Evolutionary conservation across 2,888 invertebrate species (phyloP).

Genomic region (Dicyrtomina minuta): DNA sequence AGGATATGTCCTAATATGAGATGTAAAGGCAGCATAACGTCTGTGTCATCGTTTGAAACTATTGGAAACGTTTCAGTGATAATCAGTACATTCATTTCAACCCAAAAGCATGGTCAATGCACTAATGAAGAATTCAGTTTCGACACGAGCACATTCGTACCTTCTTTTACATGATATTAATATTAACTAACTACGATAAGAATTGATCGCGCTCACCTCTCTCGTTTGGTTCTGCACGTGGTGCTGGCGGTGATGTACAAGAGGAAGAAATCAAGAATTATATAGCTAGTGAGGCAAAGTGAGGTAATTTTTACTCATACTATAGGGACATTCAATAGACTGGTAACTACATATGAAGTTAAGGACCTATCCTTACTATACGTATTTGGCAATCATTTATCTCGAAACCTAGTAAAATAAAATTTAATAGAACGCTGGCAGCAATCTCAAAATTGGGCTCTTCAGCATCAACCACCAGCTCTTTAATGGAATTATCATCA

Average conservation of each 20-base stretch:
- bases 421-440: conserved; percentile 25
- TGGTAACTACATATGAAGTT: conserved; percentile 27
- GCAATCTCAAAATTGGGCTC: not conserved
- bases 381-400: conserved; percentile 31
- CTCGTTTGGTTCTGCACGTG: too few relatives aligned
- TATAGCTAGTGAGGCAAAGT: too few relatives aligned
- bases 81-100: conserved; percentile 26
- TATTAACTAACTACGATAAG: too few relatives aligned
- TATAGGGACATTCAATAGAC: conserved; percentile 26
- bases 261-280: too few relatives aligned
- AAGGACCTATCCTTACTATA: conserved; percentile 25
- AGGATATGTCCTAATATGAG: conserved; percentile 19
- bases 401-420: conserved; percentile 30
- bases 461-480: too few relatives aligned
- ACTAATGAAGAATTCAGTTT: not conserved
- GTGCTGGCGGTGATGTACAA: too few relatives aligned
- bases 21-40: conserved; percentile 15
- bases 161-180: too few relatives aligned
- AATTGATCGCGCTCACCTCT: too few relatives aligned
- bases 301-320: conserved; percentile 24
- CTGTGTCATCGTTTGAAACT: conserved; percentile 34
- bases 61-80: conserved; percentile 27
- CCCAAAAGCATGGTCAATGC: conserved; percentile 5
- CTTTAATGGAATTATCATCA: not conserved
- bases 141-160: conserved; percentile 11